Evolutionary conservation across 1,140 invertebrate species (phyloP), one percentile per base, ranked within the genome.

Genomic region (Nomia melanderi): DNA sequence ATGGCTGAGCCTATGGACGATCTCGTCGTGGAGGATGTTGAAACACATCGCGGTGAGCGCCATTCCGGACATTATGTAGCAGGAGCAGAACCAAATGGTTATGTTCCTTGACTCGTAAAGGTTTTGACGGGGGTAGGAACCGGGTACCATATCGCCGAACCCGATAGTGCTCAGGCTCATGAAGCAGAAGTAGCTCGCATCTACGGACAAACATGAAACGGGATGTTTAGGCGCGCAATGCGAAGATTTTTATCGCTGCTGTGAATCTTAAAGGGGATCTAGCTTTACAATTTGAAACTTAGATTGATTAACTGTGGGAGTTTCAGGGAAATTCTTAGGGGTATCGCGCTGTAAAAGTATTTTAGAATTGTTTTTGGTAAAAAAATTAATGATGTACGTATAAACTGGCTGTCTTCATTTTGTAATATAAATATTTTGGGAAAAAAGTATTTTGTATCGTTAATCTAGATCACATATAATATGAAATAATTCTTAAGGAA

Each of bases 1-100:
- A 83, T 96, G 95, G 82, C 94, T 94, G n/a, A 96, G 91, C 72
- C 95, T 94, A 91, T 96, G 96, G 17, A 96, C 95, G 62, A 97
- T 96, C 90, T 99, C 97, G 88, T 99, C 98, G 91, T 99, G 98
- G 67, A 99, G 96, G 41, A 99, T 96, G 90, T 98, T 98, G 93
- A 99, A 99, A 84, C 98, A 99, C 97, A 99, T 99, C 36, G 98
- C 97, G n/a, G 98, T 98, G 44, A 99, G 92, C 0, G 98, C 97
- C 94, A 99, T 96, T 1, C 98, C 98, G 36, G 97, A 96, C 91
- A 99, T 96, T 73, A 99, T 96, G 91, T 99, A 99, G 79, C 98
- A 94, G 54, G 98, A 98, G 91, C 97, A 98, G 90, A 98, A 97
- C 96, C 96, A 97, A 56, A 97, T 94, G 1, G 95, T 96, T 23